phyloP scores from a whole-genome alignment of 2,113 vertebrate species.

The Archilochus colubris region DNA sequence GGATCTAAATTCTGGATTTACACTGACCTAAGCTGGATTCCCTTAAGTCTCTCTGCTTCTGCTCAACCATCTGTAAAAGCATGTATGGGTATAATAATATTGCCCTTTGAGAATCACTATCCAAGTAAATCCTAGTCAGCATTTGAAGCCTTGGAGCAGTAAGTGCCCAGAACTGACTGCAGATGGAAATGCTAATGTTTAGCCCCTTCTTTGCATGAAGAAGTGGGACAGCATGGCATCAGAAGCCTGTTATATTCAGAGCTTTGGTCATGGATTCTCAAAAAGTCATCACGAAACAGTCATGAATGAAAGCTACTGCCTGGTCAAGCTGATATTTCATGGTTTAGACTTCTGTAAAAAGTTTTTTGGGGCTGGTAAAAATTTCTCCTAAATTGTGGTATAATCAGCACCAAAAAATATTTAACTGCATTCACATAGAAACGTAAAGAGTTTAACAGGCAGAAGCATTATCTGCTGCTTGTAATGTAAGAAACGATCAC shows the following conservation, averaged over 20 bases:
- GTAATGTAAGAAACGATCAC: background rate
- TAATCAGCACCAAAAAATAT: background rate
- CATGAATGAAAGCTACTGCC: background rate
- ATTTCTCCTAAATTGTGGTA: background rate
- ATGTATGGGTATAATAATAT: background rate
- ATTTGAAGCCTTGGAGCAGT: background rate
- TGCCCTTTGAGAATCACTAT: background rate
- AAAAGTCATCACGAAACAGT: background rate
- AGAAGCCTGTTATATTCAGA: background rate
- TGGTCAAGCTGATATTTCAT: background rate
- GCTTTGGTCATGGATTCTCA: background rate
- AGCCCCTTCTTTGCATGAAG: background rate
- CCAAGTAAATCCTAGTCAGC: background rate
- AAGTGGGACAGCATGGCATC: background rate
- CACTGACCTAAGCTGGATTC: slow-evolving; percentile 11
- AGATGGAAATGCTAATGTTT: background rate
- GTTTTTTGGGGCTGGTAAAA: background rate
- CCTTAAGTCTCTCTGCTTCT: slow-evolving; percentile 19
- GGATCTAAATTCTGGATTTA: slow-evolving; percentile 49
- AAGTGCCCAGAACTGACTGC: background rate
- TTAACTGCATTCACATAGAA: background rate
- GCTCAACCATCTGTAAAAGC: slow-evolving; percentile 44
- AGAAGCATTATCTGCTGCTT: background rate
- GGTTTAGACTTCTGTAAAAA: background rate
- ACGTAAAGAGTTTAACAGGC: background rate